Evolutionary conservation across 2,888 invertebrate genomes (phyloP), one percentile per base, ranked within the genome.

Genomic region (Gerosis bhagava): DNA sequence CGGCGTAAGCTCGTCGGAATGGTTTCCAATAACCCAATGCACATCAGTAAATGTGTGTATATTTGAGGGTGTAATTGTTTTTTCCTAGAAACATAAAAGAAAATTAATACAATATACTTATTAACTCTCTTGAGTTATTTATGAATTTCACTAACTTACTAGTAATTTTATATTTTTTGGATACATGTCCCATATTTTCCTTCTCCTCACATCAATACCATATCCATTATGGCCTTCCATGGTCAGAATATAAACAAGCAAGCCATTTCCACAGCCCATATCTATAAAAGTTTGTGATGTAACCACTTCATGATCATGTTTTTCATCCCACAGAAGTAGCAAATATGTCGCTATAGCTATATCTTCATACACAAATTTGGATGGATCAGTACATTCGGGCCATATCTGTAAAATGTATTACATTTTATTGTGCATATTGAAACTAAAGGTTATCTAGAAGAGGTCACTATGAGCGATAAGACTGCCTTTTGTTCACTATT

Each of bases 1-100:
- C 1, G 98, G 98, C 5, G 99, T 98, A n/a, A 99, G 83, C 76
- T 99, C 99, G 89, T 99, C 99, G 8, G 98, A 98, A 88, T 99
- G 99, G 82, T 99, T 99, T 40, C 99, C 99, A 72, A 99, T 97
- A 39, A 99, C 83, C 98, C 98, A 98, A 67, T 97, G 95, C 17
- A 90, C 91, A n/a, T 93, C 91, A 5, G 94, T 92, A 65, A 94
- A 96, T 29, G 91, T 68, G 51, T 90, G 90, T 39, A 90, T 72
- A 53, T 93, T 91, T 6, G 93, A 93, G 35, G 96, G 96, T 48
- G 91, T 90, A 43, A 97, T 90, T 2, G 92, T 90, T 62, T 77
- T 86, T 56, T 92, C 92, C 94, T 94, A 61, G 35, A 26, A 40
- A 46, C 8, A 24, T 35, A 25, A 28, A 16, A 28, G n/a, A 12